Conservation (phyloP, 2,888 invertebrate species). For the Sarcophaga caerulescens region DNA sequence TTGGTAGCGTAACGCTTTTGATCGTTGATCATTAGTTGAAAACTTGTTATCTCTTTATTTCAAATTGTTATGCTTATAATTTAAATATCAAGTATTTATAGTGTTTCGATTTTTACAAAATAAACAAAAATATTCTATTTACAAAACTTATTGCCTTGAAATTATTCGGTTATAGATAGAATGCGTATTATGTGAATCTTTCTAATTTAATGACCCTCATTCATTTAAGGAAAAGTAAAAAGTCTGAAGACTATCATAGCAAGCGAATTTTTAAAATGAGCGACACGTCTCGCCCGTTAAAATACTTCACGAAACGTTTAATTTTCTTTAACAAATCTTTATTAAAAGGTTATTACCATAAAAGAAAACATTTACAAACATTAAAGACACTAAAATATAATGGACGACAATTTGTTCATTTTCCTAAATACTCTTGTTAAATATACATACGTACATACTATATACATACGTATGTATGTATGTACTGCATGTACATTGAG, state of each 20-base stretch:
- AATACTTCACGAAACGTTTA: constrained; percentile 33
- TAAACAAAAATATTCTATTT: background rate
- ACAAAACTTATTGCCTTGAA: too few relatives aligned
- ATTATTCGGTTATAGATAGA: background rate
- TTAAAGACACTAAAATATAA: background rate
- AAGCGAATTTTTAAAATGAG: constrained; percentile 18
- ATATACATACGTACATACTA: background rate
- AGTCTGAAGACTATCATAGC: background rate
- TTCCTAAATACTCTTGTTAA: background rate
- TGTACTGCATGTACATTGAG: too few relatives aligned
- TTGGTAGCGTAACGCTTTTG: too few relatives aligned
- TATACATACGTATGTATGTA: too few relatives aligned
- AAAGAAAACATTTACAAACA: background rate
- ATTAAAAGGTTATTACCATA: constrained; percentile 46
- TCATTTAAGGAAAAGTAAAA: background rate
- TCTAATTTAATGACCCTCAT: constrained; percentile 13
- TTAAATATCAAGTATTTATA: too few relatives aligned
- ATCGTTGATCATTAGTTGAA: too few relatives aligned
- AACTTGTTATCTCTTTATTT: too few relatives aligned
- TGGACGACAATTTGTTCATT: background rate
- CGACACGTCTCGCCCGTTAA: constrained; percentile 24
- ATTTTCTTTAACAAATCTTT: constrained; percentile 42
- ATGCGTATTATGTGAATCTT: background rate
- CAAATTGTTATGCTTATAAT: too few relatives aligned
- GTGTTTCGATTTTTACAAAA: background rate